phyloP scores from a whole-genome alignment of 2,888 invertebrate species.

The Drosophila meridionalis region DNA sequence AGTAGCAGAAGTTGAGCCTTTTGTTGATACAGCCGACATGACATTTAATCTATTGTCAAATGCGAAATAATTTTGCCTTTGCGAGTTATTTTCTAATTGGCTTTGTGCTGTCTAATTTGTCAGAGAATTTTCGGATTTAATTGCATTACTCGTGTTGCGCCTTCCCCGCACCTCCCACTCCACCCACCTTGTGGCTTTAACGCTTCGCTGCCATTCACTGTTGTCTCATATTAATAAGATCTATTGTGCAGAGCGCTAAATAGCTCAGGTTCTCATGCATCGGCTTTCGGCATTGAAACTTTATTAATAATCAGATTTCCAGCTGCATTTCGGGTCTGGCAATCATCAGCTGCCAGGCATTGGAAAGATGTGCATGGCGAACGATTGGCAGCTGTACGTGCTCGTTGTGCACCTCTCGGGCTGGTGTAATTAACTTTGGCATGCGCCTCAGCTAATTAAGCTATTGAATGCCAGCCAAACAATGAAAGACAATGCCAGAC shows the following conservation, averaged over 20 bases:
- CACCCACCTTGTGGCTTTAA: constrained; percentile 4
- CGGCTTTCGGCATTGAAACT: constrained; percentile 28
- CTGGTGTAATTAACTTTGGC: constrained; percentile 40
- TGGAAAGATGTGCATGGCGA: constrained; percentile 1
- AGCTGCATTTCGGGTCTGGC: constrained; percentile 12
- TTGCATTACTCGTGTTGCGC: constrained; percentile 46
- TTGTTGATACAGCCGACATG: constrained; percentile 44
- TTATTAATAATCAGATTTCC: constrained; percentile 55
- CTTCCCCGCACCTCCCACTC: background rate
- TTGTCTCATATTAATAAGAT: constrained; percentile 55
- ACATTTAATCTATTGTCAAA: constrained; percentile 56
- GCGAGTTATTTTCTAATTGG: constrained; percentile 50
- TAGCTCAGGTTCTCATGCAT: constrained; percentile 8
- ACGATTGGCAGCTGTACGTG: constrained; percentile 47
- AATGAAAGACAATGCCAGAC: constrained; percentile 34
- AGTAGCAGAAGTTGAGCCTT: constrained; percentile 44
- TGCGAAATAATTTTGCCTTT: constrained; percentile 40
- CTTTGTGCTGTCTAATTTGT: constrained; percentile 50
- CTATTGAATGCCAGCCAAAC: constrained; percentile 39
- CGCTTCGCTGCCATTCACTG: constrained; percentile 26
- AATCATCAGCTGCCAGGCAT: constrained; percentile 17
- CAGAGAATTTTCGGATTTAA: constrained; percentile 40
- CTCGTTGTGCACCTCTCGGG: constrained; percentile 34
- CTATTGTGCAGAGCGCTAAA: constrained; percentile 32
- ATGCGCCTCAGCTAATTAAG: constrained; percentile 52